Conservation (phyloP, 2,113 vertebrate species). For the Stomatorhinus ivindoensis region DNA sequence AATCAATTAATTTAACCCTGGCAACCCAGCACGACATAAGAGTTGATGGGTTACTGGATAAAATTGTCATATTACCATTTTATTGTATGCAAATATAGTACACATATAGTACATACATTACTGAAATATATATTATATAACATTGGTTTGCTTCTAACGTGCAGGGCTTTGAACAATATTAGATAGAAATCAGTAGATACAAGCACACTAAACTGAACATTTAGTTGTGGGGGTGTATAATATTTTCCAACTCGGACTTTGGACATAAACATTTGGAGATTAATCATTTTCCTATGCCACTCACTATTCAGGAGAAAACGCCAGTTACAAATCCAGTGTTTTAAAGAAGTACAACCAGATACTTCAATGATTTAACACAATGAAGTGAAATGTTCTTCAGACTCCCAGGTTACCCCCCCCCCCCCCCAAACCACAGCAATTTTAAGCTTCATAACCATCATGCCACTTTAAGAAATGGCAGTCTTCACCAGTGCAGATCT, state of each 20-base stretch:
- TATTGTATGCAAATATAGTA: slow-evolving; percentile 1
- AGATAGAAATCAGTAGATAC: background rate
- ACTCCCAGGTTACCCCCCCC: background rate
- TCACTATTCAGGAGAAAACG: background rate
- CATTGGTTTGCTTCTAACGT: background rate
- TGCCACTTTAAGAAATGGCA: background rate
- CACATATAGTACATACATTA: slow-evolving; percentile 15
- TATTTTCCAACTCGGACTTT: background rate
- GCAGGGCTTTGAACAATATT: background rate
- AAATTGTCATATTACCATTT: background rate
- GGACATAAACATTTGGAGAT: background rate
- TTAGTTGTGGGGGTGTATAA: background rate
- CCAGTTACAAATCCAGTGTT: background rate
- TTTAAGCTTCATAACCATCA: background rate
- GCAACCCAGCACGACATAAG: background rate
- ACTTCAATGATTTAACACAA: background rate
- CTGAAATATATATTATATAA: slow-evolving; percentile 4
- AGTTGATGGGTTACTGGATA: background rate
- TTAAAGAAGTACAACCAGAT: background rate
- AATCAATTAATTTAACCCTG: background rate
- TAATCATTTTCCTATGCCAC: background rate
- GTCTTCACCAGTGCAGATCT: background rate
- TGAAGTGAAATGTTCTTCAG: background rate
- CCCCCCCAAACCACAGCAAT: background rate
- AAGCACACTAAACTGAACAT: background rate